phyloP scores from a whole-genome alignment of 1,140 invertebrate genomes.

The Caenorhabditis inopinata region DNA sequence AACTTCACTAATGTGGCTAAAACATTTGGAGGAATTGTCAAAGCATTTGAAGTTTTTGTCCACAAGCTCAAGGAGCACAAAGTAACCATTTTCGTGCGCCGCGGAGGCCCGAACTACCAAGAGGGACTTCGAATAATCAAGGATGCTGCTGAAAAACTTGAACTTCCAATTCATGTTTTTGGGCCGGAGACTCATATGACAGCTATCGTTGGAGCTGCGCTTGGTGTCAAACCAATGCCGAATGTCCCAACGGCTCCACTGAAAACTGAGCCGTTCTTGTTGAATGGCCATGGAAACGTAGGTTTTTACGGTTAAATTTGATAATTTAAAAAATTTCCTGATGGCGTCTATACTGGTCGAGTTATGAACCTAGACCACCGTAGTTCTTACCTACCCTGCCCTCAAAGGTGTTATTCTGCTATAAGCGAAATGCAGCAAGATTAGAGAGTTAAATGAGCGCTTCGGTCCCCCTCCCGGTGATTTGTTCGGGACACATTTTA shows the following conservation, averaged over 20 bases:
- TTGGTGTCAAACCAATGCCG: constrained; percentile 80
- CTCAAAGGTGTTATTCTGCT: too few species aligned
- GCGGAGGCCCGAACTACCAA: constrained; percentile 98
- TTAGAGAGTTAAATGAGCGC: too few species aligned
- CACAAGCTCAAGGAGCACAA: constrained; percentile 84
- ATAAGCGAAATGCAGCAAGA: too few species aligned
- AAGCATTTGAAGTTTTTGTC: constrained; percentile 88
- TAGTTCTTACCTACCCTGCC: too few species aligned
- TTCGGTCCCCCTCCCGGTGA: too few species aligned
- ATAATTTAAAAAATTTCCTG: too few species aligned
- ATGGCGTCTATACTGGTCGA: too few species aligned
- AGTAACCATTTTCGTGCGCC: constrained; percentile 89
- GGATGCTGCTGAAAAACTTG: constrained; percentile 73
- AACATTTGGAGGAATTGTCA: constrained; percentile 97
- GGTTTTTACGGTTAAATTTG: neutral
- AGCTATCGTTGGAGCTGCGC: constrained; percentile 92
- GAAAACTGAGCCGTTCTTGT: constrained; percentile 86
- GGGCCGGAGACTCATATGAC: constrained; percentile 99
- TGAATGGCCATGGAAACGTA: constrained; percentile 76
- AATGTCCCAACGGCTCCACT: constrained; percentile 72
- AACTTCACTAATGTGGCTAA: constrained; percentile 99
- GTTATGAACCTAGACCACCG: too few species aligned
- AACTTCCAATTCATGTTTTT: constrained; percentile 89
- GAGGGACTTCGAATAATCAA: constrained; percentile 78
- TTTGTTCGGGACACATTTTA: too few species aligned